Evolutionary conservation across 2,113 vertebrate genomes (phyloP).

Genomic region (Clarias gariepinus): DNA sequence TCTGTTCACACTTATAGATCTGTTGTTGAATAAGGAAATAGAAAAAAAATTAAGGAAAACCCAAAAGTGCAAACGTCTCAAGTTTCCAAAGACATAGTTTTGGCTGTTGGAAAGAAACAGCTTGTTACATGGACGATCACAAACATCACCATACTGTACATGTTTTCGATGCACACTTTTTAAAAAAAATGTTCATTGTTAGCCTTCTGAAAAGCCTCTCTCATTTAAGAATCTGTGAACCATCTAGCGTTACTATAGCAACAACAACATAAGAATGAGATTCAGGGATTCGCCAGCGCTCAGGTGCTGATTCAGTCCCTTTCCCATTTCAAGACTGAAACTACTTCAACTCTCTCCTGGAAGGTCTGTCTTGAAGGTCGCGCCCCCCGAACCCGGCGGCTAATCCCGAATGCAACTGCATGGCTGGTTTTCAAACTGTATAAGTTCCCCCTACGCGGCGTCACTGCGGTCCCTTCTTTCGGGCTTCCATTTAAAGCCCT

Average conservation of each 20-base stretch:
- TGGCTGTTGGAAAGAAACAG: background rate
- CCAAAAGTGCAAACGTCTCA: background rate
- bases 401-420: background rate
- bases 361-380: background rate
- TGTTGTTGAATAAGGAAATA: background rate
- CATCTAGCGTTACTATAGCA: background rate
- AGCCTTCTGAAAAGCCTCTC: background rate
- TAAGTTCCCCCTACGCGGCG: background rate
- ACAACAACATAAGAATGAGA: background rate
- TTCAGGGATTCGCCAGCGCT: background rate
- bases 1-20: background rate
- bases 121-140: background rate
- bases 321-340: background rate
- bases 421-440: background rate
- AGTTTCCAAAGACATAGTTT: background rate
- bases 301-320: background rate
- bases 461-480: background rate
- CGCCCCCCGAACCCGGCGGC: background rate
- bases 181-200: background rate
- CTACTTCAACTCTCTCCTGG: background rate
- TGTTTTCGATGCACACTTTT: background rate
- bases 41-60: background rate
- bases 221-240: background rate
- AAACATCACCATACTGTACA: background rate
- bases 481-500: background rate